Conservation (phyloP, 2,797 vertebrate genomes). For the Myotis myotis region DNA sequence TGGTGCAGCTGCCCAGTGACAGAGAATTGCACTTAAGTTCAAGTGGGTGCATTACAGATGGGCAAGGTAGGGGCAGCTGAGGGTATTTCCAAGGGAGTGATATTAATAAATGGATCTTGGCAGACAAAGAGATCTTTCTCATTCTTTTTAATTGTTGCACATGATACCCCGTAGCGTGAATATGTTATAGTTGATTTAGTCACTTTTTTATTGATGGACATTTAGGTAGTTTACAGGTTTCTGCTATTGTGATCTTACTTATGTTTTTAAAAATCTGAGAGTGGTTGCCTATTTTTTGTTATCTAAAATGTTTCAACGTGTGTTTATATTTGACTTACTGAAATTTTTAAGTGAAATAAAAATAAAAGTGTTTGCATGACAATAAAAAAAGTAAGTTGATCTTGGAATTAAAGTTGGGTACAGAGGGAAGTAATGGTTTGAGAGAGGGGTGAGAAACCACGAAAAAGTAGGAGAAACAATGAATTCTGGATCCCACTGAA, state of each 20-base stretch:
- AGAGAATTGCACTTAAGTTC: accelerated
- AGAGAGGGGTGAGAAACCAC: background rate
- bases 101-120: background rate
- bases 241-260: background rate
- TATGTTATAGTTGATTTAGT: background rate
- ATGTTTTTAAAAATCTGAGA: background rate
- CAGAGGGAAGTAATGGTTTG: background rate
- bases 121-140: background rate
- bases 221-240: background rate
- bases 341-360: conserved; percentile 17
- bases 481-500: no score
- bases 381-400: background rate
- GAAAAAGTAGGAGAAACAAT: no score
- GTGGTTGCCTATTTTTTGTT: background rate
- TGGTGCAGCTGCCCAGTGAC: no score
- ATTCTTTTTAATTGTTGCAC: background rate
- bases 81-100: background rate
- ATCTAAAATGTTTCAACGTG: background rate
- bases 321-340: background rate
- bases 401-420: background rate
- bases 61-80: background rate
- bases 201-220: background rate
- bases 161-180: no score
- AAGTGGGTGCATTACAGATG: background rate
- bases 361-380: background rate